Base-by-base conservation (phyloP, 2,797 vertebrate species). In the Triplophysa bombifrons region DNA sequence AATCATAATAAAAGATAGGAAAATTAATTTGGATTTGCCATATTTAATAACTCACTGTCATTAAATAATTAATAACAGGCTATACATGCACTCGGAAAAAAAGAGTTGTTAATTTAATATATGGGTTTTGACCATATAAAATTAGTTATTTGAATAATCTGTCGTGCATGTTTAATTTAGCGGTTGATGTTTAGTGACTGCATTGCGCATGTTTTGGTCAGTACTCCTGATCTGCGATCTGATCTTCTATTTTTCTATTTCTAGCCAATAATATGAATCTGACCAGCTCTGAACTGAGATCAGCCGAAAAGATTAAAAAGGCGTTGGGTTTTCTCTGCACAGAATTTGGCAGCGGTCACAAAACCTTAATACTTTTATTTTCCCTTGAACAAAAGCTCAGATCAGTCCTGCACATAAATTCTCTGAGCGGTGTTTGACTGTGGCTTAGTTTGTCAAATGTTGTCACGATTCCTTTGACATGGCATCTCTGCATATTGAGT, bases 251-350 rank as follows among this genome's bases (percentile, higher is more conserved):
- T 41, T 60, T 34, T 69, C 4, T n/a, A 9, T 60, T 41, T 60
- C 41, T 4, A 27, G 44, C n/a, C 46, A 38, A 46, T 64, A 46
- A 20, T 7, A 51, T 44, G 41, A 9, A 27, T 44, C 20, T n/a
- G 48, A 3, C 20, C n/a, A 50, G 56, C 20, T 78, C 60, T 78
- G 68, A 72, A 2, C 68, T 78, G 60, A 72, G 68, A 78, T 64
- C 68, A 63, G 56, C 41, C 16, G 41, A 22, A 58, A 16, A 30
- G 41, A 55, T 70, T 10, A 13, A 25, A 56, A n/a, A 60, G 3
- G 34, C 41, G 56, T 14, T 51, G 27, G 70, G 38, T 78, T 67
- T 70, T 63, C 68, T 34, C 14, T 25, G 25, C 4, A 30, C 27
- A 3, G 60, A 61, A 14, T 60, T 60, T 61, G 22, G 13, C 65